Evolutionary conservation across 2,797 vertebrate species (phyloP).

Genomic region (Danionella dracula): DNA sequence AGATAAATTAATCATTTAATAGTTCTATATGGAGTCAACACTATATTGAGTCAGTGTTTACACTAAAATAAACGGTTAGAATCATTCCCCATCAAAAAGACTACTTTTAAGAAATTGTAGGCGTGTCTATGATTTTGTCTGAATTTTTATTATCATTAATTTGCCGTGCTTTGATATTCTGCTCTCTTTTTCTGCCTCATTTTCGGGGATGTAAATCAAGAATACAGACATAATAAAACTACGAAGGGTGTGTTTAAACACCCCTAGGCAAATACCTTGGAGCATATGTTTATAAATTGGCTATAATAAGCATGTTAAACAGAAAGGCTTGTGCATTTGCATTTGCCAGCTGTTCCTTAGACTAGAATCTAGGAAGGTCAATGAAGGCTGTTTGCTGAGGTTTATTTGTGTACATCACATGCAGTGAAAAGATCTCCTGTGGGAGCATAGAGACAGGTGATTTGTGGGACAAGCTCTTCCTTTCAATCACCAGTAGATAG

Average conservation of each 20-base stretch:
- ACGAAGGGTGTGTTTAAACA: slow-evolving; percentile 7
- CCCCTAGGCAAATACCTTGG: slow-evolving; percentile 35
- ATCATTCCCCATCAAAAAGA: no score
- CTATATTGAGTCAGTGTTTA: no score
- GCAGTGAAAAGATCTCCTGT: background rate
- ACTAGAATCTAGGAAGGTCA: slow-evolving; percentile 34
- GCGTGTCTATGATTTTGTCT: no score
- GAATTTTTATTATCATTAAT: no score
- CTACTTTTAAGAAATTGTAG: no score
- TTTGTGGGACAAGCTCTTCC: background rate
- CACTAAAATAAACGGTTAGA: no score
- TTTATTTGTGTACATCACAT: slow-evolving; percentile 13
- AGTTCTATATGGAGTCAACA: no score
- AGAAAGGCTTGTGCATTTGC: slow-evolving; percentile 13
- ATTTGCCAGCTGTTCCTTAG: slow-evolving; percentile 20
- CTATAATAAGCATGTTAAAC: slow-evolving; percentile 36
- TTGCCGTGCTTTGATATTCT: no score
- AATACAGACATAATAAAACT: slow-evolving; percentile 46
- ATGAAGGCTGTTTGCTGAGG: background rate
- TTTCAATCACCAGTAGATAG: no score
- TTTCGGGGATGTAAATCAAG: slow-evolving; percentile 36
- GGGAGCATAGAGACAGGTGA: background rate
- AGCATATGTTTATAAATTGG: slow-evolving; percentile 46
- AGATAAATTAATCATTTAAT: no score
- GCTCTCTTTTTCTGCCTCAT: slow-evolving; percentile 18